Evolutionary conservation across 2,113 vertebrate species (phyloP).

Genomic region (Aramus guarauna): DNA sequence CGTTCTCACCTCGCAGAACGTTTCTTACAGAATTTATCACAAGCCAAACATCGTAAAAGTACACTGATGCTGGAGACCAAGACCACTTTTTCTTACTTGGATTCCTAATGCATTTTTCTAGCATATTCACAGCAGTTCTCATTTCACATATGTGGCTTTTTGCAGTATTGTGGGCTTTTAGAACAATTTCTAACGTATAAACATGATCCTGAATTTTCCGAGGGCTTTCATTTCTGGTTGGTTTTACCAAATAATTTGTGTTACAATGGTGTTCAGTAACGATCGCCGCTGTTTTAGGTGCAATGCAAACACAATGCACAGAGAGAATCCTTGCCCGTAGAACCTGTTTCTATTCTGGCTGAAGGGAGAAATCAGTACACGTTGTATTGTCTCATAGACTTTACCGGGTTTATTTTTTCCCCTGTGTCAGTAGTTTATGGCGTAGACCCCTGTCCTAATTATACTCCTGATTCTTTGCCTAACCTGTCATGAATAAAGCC

Average conservation of each 20-base stretch:
- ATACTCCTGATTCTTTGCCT: neutral
- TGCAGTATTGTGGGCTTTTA: neutral
- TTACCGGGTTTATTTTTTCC: neutral
- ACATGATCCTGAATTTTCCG: neutral
- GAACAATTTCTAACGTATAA: neutral
- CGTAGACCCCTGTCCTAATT: neutral
- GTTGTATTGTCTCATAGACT: neutral
- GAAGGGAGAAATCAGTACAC: neutral
- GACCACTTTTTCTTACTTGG: neutral
- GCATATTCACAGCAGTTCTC: neutral
- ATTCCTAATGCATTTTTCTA: neutral
- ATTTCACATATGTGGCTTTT: neutral
- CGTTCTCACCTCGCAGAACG: rapidly evolving
- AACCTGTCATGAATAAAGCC: neutral
- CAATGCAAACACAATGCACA: neutral
- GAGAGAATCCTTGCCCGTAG: neutral
- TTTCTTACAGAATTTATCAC: neutral
- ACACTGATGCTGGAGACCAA: neutral
- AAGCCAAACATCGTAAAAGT: neutral
- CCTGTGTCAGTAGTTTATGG: neutral
- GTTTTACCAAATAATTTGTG: slow-evolving; percentile 16
- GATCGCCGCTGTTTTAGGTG: neutral
- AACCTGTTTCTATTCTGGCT: neutral
- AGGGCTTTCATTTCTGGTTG: slow-evolving; percentile 7
- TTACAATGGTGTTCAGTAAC: neutral